Evolutionary conservation across 1,140 invertebrate genomes (phyloP).

Genomic region (Apis cerana): DNA sequence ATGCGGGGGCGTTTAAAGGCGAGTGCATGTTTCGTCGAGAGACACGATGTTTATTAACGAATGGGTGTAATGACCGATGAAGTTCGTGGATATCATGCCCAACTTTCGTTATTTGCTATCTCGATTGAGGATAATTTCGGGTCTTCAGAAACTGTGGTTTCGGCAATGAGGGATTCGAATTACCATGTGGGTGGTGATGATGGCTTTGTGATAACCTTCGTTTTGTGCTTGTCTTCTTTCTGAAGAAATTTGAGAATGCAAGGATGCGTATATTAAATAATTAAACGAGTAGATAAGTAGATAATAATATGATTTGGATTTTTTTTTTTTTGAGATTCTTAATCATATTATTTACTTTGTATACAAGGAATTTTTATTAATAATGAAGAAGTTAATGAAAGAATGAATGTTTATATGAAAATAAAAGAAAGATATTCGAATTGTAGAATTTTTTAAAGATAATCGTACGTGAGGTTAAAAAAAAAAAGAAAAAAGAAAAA

Average conservation of each 20-base stretch:
- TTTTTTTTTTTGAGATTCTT: too few relatives aligned
- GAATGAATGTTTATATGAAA: too few relatives aligned
- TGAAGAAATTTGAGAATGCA: neutral
- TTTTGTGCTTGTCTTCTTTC: neutral
- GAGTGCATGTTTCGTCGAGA: constrained; percentile 7
- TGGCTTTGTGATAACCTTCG: neutral
- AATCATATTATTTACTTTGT: too few relatives aligned
- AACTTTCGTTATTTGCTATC: constrained; percentile 14
- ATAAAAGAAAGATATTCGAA: too few relatives aligned
- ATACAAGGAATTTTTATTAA: too few relatives aligned
- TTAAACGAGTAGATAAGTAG: too few relatives aligned
- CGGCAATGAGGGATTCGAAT: neutral
- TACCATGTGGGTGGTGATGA: neutral
- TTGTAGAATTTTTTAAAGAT: too few relatives aligned
- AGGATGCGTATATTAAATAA: neutral
- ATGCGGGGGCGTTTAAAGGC: constrained; percentile 44
- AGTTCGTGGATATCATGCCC: constrained; percentile 15
- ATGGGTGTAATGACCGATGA: constrained; percentile 28
- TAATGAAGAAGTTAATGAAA: too few relatives aligned
- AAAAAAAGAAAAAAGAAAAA: too few relatives aligned
- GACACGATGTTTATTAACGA: constrained; percentile 47
- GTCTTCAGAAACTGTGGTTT: neutral
- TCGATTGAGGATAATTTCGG: constrained; percentile 23
- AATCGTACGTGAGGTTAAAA: too few relatives aligned
- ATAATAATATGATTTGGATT: too few relatives aligned